phyloP scores from a whole-genome alignment of 2,888 invertebrate genomes.

The Ennomos fuscantarius region DNA sequence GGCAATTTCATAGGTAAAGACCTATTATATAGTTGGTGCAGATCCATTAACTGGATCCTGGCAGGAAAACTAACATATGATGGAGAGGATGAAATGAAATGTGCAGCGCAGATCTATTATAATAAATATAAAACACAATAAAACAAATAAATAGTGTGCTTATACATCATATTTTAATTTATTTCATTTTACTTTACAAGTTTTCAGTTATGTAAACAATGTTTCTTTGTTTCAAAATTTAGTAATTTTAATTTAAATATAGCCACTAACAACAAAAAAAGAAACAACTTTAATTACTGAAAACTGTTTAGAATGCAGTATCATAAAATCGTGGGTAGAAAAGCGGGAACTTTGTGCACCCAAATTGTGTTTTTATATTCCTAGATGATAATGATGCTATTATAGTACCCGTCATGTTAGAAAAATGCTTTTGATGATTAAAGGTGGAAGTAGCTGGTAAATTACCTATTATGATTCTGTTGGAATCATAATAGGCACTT shows the following conservation, averaged over 20 bases:
- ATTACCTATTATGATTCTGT: too few relatives aligned
- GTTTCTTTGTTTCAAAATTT: not conserved
- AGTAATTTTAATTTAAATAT: not conserved
- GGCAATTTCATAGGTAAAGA: too few relatives aligned
- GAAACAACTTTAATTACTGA: too few relatives aligned
- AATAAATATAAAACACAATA: constrained; percentile 5
- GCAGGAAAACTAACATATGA: constrained; percentile 10
- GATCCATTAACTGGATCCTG: constrained; percentile 18
- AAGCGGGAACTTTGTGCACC: too few relatives aligned
- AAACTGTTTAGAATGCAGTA: too few relatives aligned
- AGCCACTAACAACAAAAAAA: not conserved
- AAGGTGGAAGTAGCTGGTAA: too few relatives aligned
- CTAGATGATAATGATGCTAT: too few relatives aligned
- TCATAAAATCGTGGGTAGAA: too few relatives aligned
- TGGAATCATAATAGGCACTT: too few relatives aligned
- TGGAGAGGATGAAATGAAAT: constrained; percentile 15
- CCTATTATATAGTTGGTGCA: constrained; percentile 16
- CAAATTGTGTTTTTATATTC: too few relatives aligned
- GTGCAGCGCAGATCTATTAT: constrained; percentile 7
- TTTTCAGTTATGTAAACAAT: not conserved
- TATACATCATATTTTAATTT: not conserved
- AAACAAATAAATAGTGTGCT: constrained; percentile 1
- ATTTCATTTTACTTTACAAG: not conserved
- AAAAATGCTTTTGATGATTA: too few relatives aligned
- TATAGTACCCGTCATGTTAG: too few relatives aligned